Evolutionary conservation across 2,113 vertebrate genomes (phyloP).

Genomic region (Emydura subglobosa): DNA sequence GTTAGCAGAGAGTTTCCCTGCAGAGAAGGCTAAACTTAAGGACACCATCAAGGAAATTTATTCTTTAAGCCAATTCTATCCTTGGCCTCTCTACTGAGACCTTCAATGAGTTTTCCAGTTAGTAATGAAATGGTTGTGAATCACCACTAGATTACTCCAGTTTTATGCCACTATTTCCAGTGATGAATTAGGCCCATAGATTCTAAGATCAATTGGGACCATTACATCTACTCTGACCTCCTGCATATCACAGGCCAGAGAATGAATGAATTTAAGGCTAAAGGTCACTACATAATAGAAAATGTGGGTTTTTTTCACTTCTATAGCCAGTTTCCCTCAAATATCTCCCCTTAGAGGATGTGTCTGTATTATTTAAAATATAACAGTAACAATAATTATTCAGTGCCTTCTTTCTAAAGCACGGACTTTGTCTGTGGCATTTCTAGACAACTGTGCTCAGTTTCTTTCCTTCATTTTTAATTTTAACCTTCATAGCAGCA

Average conservation of each 20-base stretch:
- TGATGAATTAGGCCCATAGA: neutral
- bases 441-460: constrained; percentile 21
- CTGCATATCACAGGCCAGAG: neutral
- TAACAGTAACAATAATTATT: neutral
- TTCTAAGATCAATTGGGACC: neutral
- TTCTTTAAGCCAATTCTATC: accelerated
- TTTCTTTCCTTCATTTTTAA: constrained; percentile 25
- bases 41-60: neutral
- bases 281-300: neutral
- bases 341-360: neutral
- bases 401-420: neutral
- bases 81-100: neutral
- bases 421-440: neutral
- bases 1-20: neutral
- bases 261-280: neutral
- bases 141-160: neutral
- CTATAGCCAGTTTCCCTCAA: neutral
- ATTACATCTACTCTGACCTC: neutral
- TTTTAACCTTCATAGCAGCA: constrained; percentile 45
- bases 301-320: neutral
- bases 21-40: neutral
- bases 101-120: neutral
- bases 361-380: neutral
- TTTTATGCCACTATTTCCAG: neutral
- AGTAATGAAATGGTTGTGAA: neutral